These are phyloP conservation scores for Sakesphorus luctuosus DNA, from an alignment of 2,113 vertebrate species.

Conservation along the genomic window DNA sequence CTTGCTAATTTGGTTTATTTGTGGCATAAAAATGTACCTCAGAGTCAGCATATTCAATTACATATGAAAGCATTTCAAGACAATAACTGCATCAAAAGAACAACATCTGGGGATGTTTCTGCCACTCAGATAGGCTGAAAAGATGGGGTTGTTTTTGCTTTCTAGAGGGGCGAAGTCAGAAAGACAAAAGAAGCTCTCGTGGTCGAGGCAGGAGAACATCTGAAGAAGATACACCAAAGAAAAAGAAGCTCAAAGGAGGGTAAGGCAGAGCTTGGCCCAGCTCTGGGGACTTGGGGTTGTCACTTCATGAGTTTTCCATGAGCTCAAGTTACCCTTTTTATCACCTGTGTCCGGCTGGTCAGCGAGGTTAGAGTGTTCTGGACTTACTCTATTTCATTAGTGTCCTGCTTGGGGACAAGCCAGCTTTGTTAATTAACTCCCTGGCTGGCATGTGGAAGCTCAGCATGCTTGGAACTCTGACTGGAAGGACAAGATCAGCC, in stretches of 20 bases:
- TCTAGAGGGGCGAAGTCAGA: constrained; percentile 85
- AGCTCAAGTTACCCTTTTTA: not conserved
- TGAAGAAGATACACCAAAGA: constrained; percentile 93
- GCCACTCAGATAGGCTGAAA: not conserved
- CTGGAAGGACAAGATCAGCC: not conserved
- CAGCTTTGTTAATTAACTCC: constrained; percentile 8
- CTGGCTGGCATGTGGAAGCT: not conserved
- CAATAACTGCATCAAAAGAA: not conserved
- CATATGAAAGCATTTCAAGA: not conserved
- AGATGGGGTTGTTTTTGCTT: not conserved
- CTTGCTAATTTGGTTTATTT: fast-evolving
- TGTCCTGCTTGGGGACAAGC: not conserved
- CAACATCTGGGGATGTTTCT: not conserved
- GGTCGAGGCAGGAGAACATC: constrained; percentile 87
- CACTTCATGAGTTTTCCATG: not conserved
- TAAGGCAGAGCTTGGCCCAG: constrained; percentile 44
- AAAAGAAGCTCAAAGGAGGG: constrained; percentile 95
- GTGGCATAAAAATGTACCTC: not conserved
- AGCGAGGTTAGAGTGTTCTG: not conserved
- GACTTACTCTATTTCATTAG: not conserved
- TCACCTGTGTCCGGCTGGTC: not conserved
- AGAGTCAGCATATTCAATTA: not conserved
- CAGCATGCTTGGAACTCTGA: not conserved
- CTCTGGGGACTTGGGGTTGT: not conserved
- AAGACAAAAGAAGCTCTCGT: constrained; percentile 89